Base-by-base conservation (phyloP, 2,888 invertebrate genomes). In the Cremastinae sp. region DNA sequence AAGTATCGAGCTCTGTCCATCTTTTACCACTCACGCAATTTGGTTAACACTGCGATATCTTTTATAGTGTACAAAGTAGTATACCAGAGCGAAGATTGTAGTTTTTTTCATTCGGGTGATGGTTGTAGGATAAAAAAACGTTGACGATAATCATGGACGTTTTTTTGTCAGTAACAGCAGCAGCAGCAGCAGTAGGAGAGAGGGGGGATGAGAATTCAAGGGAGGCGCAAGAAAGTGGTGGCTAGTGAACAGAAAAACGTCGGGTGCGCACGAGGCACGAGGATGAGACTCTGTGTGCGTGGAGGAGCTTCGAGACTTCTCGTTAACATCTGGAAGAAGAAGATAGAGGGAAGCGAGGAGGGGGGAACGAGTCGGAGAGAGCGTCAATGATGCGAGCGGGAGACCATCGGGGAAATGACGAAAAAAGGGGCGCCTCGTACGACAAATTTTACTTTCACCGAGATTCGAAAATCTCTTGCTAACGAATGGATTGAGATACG, bases 221-320 rank as follows among this genome's bases (percentile, higher is more conserved):
- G 80, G 80, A 83, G 81, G 79, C 82, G 82, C 82, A 84, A 81
- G 78, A 82, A 80, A 84, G 78, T 83, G 81, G 82, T 84, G 84
- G 81, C 85, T 83, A 85, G 83, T 84, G 84, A 68, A 83, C 88
- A 88, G 85, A 87, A n/a, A n/a, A 84, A 84, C 86, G 86, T 85
- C 85, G 84, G 85, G 85, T 88, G 87, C 82, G 82, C 80, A 28
- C 78, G 84, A 77, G 77, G 85, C 85, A 85, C 87, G 86, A 85
- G 85, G 79, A 81, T 82, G 84, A 86, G 86, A 87, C 86, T 87
- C 86, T 84, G 82, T 85, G 85, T 86, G 83, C 83, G 84, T 16
- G 9, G 49, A 85, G 34, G 28, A 85, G 85, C 84, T 85, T 83
- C 83, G 84, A 82, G 84, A 84, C 86, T 82, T 69, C 85, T 86